Conservation (phyloP, 64 coral and sea anemone genomes). For the Dendronephthya gigantea region DNA sequence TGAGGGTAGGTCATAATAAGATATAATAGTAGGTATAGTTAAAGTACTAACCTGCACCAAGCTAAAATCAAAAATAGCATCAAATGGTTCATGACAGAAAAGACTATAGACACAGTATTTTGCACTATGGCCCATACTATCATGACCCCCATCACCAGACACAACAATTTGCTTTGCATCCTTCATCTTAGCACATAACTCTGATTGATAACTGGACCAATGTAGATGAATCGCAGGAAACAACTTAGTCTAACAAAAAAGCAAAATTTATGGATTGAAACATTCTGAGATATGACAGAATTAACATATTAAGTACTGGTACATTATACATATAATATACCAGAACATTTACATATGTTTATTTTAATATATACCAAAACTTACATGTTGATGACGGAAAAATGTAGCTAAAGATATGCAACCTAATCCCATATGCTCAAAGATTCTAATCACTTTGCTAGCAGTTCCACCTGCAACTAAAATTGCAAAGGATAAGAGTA, state of each 20-base stretch:
- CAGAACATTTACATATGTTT: not conserved
- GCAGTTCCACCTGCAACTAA: constrained; percentile 1
- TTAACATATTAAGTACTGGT: not conserved
- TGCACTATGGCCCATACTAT: constrained; percentile 10
- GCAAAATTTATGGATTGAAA: not conserved
- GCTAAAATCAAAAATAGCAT: constrained; percentile 8
- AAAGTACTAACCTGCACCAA: constrained; percentile 6
- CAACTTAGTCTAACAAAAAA: not conserved
- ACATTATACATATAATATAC: not conserved
- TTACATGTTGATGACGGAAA: not conserved
- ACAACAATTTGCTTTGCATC: not conserved
- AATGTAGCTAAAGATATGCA: constrained; percentile 9
- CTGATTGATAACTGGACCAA: constrained; percentile 2
- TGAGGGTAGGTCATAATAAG: not conserved
- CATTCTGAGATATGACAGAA: constrained; percentile 7
- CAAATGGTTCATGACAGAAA: not conserved
- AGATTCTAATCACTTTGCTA: constrained; percentile 6
- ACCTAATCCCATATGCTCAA: not conserved
- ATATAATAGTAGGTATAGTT: not conserved
- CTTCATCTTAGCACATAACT: not conserved
- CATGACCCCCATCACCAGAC: not conserved
- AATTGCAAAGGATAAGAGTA: not conserved
- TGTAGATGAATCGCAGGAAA: not conserved
- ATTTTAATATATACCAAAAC: not conserved
- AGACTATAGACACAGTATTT: constrained; percentile 10